Base-by-base conservation (phyloP, 2,888 invertebrate species). In the Hemaris fuciformis region DNA sequence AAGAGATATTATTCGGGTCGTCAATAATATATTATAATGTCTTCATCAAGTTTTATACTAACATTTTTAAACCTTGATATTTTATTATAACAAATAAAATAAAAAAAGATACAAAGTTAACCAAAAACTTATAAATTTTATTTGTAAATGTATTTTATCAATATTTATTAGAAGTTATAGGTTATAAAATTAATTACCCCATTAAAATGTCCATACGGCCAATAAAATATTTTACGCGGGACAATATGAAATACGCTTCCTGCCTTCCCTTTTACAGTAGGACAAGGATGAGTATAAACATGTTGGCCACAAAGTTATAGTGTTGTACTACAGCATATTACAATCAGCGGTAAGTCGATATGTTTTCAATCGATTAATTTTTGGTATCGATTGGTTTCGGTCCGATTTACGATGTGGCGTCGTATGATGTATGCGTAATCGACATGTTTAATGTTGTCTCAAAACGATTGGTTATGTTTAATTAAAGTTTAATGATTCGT, bases 351-450 rank as follows among this genome's bases (percentile, higher is more conserved):
- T 22, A 38, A 23, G 34, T 68, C 68, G 70, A 69, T 69, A 74
- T 31, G 7, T 31, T 15, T 64, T 69, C 13, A 74, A 73, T 80
- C 77, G 79, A 79, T 75, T 80, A 76, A 70, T 77, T 82, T 83
- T 79, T 76, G 81, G 80, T 73, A 72, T 76, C 76, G 76, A 84
- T 88, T 86, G 82, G 83, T 71, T 79, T 71, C 81, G 80, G 76
- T 65, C 68, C 79, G 80, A 88, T 88, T 88, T 88, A 88, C 77
- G 80, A 72, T 68, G 77, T 83, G 76, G 74, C 76, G 73, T 69
- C 76, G 73, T 69, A 76, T 80, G 78, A 80, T 81, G 69, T 77
- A 80, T 75, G 73, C 70, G n/a, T 70, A 69, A 70, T 66, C 61
- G 67, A 77, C 66, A n/a, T 74, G 74, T 74, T 75, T 76, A 73